phyloP scores from a whole-genome alignment of 2,888 invertebrate genomes.

The Cantharis lateralis region DNA sequence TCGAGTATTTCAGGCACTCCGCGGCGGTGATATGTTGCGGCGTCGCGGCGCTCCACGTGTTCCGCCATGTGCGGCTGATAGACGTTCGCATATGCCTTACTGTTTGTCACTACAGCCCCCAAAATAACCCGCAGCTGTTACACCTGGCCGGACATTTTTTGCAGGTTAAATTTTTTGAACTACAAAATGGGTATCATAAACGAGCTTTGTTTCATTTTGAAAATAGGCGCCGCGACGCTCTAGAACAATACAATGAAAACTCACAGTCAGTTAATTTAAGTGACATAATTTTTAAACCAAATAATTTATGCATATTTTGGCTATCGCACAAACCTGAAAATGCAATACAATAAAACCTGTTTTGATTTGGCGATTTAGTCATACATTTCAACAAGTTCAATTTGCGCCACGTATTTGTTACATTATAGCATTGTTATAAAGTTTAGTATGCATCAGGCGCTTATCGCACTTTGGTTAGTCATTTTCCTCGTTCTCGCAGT shows the following conservation, averaged over 20 bases:
- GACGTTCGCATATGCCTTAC: conserved; percentile 59
- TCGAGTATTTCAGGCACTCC: conserved; percentile 42
- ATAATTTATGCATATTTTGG: background rate
- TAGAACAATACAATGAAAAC: background rate
- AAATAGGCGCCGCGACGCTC: conserved; percentile 15
- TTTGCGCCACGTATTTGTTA: background rate
- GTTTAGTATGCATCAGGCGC: background rate
- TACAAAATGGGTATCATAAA: conserved; percentile 9
- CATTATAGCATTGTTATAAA: background rate
- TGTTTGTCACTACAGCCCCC: conserved; percentile 52
- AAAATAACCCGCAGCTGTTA: conserved; percentile 55
- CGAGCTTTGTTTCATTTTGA: conserved; percentile 4
- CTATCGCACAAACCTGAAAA: background rate
- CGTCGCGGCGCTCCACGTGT: conserved; percentile 65
- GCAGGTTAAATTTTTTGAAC: conserved; percentile 22
- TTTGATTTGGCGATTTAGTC: background rate
- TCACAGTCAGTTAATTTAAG: background rate
- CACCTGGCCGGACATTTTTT: conserved; percentile 57
- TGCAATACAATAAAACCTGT: background rate
- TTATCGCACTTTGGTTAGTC: background rate
- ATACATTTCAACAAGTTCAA: background rate
- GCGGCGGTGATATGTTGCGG: conserved; percentile 51
- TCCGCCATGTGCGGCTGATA: conserved; percentile 58
- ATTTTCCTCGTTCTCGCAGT: background rate
- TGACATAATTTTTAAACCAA: background rate